phyloP scores from a whole-genome alignment of 1,140 invertebrate genomes.

The Neotoxoptera formosana region DNA sequence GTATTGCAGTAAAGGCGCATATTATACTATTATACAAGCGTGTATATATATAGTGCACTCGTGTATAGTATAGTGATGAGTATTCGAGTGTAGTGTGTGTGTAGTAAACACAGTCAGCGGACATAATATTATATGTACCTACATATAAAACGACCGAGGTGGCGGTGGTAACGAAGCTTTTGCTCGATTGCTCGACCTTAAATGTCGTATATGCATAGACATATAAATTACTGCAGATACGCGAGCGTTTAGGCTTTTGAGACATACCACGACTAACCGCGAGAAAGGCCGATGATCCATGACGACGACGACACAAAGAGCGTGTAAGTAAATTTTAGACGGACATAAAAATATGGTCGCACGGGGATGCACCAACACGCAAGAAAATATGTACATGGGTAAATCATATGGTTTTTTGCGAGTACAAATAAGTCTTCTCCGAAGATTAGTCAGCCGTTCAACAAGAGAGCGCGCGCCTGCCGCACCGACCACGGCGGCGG shows the following conservation, averaged over 20 bases:
- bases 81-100: no score
- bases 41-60: no score
- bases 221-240: background rate
- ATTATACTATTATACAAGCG: background rate
- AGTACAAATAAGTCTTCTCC: background rate
- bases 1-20: background rate
- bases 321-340: background rate
- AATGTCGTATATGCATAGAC: background rate
- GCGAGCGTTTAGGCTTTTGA: background rate
- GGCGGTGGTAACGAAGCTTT: background rate
- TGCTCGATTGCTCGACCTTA: background rate
- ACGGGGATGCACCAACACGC: background rate
- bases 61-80: background rate
- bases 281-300: background rate
- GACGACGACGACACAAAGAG: background rate
- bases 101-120: background rate
- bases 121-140: background rate
- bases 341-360: background rate
- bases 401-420: background rate
- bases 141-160: background rate
- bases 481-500: background rate
- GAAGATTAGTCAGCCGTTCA: background rate
- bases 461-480: background rate
- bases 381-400: background rate
- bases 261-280: background rate